Evolutionary conservation across 2,113 vertebrate genomes (phyloP), one percentile per base, ranked within the genome.

Genomic region (Nycticryphes semicollaris): DNA sequence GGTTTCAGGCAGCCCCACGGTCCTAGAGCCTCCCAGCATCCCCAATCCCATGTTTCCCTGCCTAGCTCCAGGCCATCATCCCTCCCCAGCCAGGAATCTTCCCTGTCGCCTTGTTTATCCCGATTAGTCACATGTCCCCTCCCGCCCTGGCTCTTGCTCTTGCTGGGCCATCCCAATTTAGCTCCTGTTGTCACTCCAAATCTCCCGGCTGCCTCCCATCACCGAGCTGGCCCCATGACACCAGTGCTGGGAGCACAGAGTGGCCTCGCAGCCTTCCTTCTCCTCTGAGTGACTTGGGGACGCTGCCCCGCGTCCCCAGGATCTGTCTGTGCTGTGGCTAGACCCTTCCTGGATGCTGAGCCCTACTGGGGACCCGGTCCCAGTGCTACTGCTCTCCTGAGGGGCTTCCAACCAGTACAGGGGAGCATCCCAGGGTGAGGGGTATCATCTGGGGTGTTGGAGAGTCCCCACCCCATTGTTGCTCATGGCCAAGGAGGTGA

Each of bases 111-210:
- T 87, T 75, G 90, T 93, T 96, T 92, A 90, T 94, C 88, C 73
- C 24, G 1, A 53, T 96, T 90, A 96, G 83, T 95, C 93, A 93
- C 95, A 67, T 43, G 1, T 92, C 90, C 92, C 48, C 85, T 93
- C 84, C 89, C 25, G 1, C 43, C 17, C n/a, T n/a, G 4, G 89
- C 75, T 81, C 89, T 85, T 8, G 9, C 39, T 69, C 85, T 84
- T 88, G 86, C 88, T 23, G 17, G 83, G 90, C 80, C 67, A 72
- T 89, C 96, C 90, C 79, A n/a, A 94, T 96, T 96, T 97, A 95
- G 95, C 87, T 94, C 92, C 94, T 94, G 84, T 88, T 94, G 90
- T 95, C 92, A 96, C 76, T 94, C 83, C 95, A 57, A 31, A 43
- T 28, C 73, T 87, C 80, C 66, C 0, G 0, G 62, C 62, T 75